Evolutionary conservation across 2,113 vertebrate species (phyloP).

Genomic region (Apus apus): DNA sequence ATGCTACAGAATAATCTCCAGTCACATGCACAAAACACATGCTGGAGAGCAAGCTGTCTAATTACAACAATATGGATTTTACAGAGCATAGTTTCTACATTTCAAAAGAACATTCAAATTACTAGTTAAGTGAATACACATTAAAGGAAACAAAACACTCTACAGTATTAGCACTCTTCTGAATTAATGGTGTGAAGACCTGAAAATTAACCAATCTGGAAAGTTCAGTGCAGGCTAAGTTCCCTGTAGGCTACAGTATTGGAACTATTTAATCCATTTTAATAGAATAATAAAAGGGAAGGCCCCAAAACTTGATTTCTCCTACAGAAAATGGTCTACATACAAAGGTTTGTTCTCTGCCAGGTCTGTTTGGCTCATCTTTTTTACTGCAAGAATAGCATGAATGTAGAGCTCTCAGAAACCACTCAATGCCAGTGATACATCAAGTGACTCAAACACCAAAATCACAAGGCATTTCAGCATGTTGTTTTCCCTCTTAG

Average conservation of each 20-base stretch:
- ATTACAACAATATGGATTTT: background rate
- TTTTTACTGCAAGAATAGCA: background rate
- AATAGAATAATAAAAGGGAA: background rate
- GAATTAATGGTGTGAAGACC: background rate
- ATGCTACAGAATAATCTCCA: background rate
- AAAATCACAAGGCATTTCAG: background rate
- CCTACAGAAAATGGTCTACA: background rate
- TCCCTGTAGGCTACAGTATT: background rate
- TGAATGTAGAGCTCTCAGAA: background rate
- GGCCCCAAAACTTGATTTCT: background rate
- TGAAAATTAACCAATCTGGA: background rate
- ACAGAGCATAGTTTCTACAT: background rate
- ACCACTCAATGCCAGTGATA: background rate
- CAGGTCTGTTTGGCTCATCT: background rate
- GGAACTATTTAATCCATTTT: background rate
- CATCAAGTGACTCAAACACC: background rate
- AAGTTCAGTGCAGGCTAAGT: background rate
- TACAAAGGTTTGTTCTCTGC: background rate
- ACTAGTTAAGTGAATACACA: background rate
- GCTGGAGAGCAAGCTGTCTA: background rate
- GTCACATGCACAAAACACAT: background rate
- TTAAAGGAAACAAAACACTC: background rate
- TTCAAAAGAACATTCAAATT: background rate
- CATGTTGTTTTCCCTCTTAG: background rate
- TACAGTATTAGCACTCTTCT: background rate